phyloP scores from a whole-genome alignment of 1,140 invertebrate genomes.

The Drosophila malerkotliana region DNA sequence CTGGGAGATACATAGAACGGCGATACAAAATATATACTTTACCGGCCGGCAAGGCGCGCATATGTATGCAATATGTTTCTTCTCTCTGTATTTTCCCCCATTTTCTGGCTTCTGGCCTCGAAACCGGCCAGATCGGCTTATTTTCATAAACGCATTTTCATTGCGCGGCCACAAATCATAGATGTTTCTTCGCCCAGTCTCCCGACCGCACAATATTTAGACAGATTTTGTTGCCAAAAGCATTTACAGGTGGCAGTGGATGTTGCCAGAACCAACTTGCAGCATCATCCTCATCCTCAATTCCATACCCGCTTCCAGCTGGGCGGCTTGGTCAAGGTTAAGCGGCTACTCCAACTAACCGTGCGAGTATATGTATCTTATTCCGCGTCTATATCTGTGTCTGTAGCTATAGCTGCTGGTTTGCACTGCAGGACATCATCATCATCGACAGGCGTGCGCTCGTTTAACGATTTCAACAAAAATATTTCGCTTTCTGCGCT shows the following conservation, averaged over 20 bases:
- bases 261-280: slow-evolving; percentile 3
- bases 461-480: slow-evolving; percentile 80
- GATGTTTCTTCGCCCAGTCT: slow-evolving; percentile 34
- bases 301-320: slow-evolving; percentile 55
- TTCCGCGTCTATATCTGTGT: slow-evolving; percentile 25
- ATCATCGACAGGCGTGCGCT: slow-evolving; percentile 72
- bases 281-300: slow-evolving; percentile 39
- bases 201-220: slow-evolving; percentile 70
- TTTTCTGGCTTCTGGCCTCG: slow-evolving; percentile 29
- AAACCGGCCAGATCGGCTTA: slow-evolving; percentile 25
- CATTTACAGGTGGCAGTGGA: slow-evolving; percentile 67
- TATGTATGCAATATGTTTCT: slow-evolving; percentile 81
- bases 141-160: slow-evolving; percentile 73
- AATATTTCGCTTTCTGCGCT: slow-evolving; percentile 68
- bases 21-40: slow-evolving; percentile 32
- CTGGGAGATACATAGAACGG: slow-evolving; percentile 15
- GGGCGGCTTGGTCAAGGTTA: slow-evolving; percentile 78
- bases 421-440: slow-evolving; percentile 75
- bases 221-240: slow-evolving; percentile 59
- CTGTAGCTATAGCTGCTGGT: slow-evolving; percentile 20
- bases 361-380: slow-evolving; percentile 17
- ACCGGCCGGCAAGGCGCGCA: slow-evolving; percentile 73
- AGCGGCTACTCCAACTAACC: slow-evolving; percentile 34
- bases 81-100: slow-evolving; percentile 15
- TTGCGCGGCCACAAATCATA: slow-evolving; percentile 72